These are phyloP conservation scores for Eretmochelys imbricata DNA, from an alignment of 2,113 vertebrate species.

Conservation along the genomic window DNA sequence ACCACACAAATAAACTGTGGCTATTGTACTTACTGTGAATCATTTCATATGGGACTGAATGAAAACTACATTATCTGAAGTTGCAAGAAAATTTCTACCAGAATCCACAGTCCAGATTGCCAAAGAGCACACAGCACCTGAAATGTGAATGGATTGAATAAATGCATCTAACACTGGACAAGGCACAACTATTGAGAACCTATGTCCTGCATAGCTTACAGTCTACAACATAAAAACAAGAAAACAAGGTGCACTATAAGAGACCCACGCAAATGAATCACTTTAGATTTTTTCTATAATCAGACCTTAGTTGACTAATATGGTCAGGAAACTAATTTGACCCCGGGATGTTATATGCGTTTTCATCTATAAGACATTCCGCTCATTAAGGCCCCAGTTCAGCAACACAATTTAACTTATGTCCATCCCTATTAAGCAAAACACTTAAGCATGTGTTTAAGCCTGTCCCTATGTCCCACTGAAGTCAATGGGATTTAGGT, in stretches of 20 bases:
- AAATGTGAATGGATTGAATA: background rate
- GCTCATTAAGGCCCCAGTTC: background rate
- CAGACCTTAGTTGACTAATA: background rate
- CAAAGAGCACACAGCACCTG: fast-evolving
- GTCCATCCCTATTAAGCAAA: background rate
- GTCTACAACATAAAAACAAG: background rate
- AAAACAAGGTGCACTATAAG: background rate
- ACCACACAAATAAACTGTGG: background rate
- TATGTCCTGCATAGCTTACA: background rate
- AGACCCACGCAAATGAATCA: background rate
- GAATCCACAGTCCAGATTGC: background rate
- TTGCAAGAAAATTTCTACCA: background rate
- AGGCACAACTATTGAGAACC: background rate
- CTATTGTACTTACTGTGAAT: background rate
- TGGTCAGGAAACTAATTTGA: background rate
- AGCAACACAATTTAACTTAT: background rate
- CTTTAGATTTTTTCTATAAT: background rate
- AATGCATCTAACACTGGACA: fast-evolving
- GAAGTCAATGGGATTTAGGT: background rate
- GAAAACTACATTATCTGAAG: background rate
- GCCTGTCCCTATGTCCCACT: background rate
- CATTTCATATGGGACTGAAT: background rate
- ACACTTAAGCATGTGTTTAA: background rate
- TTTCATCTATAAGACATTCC: background rate
- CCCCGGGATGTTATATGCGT: background rate